Percentiles rank a stretch among this genome's conserved stretches.
Evolutionary conservation across 2,888 invertebrate genomes (phyloP).

Genomic region (Julus scandinavius): DNA sequence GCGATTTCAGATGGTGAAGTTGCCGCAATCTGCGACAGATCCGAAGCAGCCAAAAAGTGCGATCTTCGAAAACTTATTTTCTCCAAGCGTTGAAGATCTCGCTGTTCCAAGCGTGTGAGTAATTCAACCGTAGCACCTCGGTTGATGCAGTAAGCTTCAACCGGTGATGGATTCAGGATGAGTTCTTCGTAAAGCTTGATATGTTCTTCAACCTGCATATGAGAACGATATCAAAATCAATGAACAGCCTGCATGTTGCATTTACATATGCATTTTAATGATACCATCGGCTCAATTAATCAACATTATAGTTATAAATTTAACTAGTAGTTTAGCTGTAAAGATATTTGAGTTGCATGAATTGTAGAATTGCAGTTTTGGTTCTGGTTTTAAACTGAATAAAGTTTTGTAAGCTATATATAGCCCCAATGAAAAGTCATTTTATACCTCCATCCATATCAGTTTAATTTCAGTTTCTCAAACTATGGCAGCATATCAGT

Average conservation of each 20-base stretch:
- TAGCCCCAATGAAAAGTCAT: background rate
- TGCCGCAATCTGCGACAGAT: background rate
- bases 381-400: too few relatives aligned
- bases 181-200: slow-evolving; percentile 36
- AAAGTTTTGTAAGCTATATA: too few relatives aligned
- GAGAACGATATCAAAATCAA: background rate
- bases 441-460: background rate
- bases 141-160: background rate
- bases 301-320: too few relatives aligned
- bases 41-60: background rate
- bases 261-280: too few relatives aligned
- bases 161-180: background rate
- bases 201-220: background rate
- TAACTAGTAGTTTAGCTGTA: too few relatives aligned
- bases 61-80: slow-evolving; percentile 37
- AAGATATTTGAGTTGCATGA: too few relatives aligned
- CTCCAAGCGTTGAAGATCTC: slow-evolving; percentile 41
- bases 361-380: too few relatives aligned
- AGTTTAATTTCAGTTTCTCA: background rate
- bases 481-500: too few relatives aligned
- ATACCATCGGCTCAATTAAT: too few relatives aligned
- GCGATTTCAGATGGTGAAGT: slow-evolving; percentile 34
- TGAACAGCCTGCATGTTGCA: too few relatives aligned
- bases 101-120: background rate
- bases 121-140: slow-evolving; percentile 5